Conservation (phyloP, 2,797 vertebrate species). For the Xerus rutilus region DNA sequence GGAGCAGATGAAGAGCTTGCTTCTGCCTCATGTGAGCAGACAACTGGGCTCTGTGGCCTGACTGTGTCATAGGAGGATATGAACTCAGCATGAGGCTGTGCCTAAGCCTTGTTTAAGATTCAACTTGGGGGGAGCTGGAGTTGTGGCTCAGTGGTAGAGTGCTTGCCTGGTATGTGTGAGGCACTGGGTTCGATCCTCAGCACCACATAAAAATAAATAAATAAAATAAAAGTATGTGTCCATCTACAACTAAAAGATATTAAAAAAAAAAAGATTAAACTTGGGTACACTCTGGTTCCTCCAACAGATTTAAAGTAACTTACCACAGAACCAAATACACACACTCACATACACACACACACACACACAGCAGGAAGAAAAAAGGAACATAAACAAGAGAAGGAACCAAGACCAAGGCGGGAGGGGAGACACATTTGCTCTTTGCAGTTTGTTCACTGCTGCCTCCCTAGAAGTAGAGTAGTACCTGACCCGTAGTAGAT, state of each 20-base stretch:
- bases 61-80: neutral
- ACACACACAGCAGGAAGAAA: neutral
- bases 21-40: neutral
- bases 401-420: neutral
- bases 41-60: neutral
- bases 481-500: neutral
- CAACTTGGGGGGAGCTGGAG: too few species aligned
- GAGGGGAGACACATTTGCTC: neutral
- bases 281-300: neutral
- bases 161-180: too few species aligned
- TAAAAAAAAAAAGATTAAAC: too few species aligned
- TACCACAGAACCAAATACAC: neutral
- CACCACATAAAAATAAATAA: too few species aligned
- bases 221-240: too few species aligned
- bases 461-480: neutral
- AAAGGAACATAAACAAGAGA: neutral
- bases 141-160: too few species aligned
- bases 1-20: neutral
- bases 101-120: neutral
- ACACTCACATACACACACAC: neutral
- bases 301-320: neutral
- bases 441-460: neutral
- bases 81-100: neutral
- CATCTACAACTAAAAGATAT: too few species aligned
- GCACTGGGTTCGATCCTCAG: too few species aligned